Evolutionary conservation across 1,140 invertebrate species (phyloP).

Genomic region (Drosophila obscura): DNA sequence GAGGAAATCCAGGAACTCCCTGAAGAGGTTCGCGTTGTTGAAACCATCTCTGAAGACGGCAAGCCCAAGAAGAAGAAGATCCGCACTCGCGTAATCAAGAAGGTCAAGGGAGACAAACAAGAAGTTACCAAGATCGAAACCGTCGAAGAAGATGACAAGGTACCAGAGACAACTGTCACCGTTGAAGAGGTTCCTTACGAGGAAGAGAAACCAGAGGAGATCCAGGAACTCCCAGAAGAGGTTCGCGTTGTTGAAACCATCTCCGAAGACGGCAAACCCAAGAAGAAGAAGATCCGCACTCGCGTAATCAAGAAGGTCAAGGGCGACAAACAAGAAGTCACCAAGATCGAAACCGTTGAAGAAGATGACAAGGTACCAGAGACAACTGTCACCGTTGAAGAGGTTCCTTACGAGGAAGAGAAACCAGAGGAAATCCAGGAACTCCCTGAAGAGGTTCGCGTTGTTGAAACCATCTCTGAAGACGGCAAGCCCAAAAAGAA

Average conservation of each 20-base stretch:
- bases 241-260: slow-evolving; percentile 4
- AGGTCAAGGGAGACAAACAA: slow-evolving; percentile 15
- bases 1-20: slow-evolving; percentile 4
- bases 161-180: not conserved
- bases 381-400: slow-evolving; percentile 13
- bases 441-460: slow-evolving; percentile 8
- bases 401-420: not conserved
- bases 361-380: slow-evolving; percentile 8
- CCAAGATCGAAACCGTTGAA: slow-evolving; percentile 12
- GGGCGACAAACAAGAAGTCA: slow-evolving; percentile 9
- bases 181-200: not conserved
- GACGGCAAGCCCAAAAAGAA: slow-evolving; percentile 16
- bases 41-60: slow-evolving; percentile 6
- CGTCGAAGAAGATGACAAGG: not conserved
- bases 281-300: slow-evolving; percentile 16
- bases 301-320: slow-evolving; percentile 15
- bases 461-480: slow-evolving; percentile 1
- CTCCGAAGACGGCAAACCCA: slow-evolving; percentile 9
- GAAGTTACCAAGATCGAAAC: slow-evolving; percentile 14
- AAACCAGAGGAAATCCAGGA: not conserved
- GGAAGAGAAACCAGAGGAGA: not conserved
- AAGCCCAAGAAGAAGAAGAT: slow-evolving; percentile 15
- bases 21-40: slow-evolving; percentile 5
- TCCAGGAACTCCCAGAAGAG: slow-evolving; percentile 5
- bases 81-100: slow-evolving; percentile 11